Evolutionary conservation across 2,797 vertebrate genomes (phyloP).

Genomic region (Centropyge bicolor): DNA sequence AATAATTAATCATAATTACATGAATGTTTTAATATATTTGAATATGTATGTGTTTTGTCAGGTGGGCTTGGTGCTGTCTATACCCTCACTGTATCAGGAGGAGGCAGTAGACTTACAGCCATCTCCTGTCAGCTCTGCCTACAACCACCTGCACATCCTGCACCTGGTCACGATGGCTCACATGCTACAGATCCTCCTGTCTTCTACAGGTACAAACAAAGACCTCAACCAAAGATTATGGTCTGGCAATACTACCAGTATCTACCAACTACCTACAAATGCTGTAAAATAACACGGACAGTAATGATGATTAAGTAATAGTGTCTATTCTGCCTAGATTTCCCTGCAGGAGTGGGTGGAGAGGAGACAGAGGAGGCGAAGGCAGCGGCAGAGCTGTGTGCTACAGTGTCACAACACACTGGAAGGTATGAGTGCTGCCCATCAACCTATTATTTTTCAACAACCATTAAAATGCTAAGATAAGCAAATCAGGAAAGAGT

Average conservation of each 20-base stretch:
- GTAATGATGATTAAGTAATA: neutral
- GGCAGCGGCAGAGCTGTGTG: conserved; percentile 80
- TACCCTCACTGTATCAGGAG: conserved; percentile 96
- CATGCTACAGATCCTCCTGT: conserved; percentile 91
- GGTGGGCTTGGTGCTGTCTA: conserved; percentile 93
- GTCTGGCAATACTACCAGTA: neutral
- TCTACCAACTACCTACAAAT: too few relatives aligned
- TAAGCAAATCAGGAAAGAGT: neutral
- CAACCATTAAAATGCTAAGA: neutral
- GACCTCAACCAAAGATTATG: neutral
- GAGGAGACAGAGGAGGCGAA: conserved; percentile 82
- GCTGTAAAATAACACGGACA: neutral
- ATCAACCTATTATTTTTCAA: neutral
- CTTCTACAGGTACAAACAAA: conserved; percentile 74
- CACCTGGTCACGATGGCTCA: conserved; percentile 96
- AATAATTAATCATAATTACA: too few relatives aligned
- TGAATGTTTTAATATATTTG: neutral
- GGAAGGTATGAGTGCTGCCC: conserved; percentile 72
- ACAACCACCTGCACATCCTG: conserved; percentile 95
- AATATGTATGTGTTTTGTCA: conserved; percentile 61
- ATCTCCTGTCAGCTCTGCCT: conserved; percentile 92
- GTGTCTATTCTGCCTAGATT: conserved; percentile 68
- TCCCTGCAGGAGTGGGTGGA: conserved; percentile 65
- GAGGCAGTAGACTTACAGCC: conserved; percentile 93
- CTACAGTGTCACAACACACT: conserved; percentile 76